A percentile compares a stretch with the other conserved stretches of the same genome.
Evolutionary conservation across 2,113 vertebrate species (phyloP).

Genomic region (Menura novaehollandiae): DNA sequence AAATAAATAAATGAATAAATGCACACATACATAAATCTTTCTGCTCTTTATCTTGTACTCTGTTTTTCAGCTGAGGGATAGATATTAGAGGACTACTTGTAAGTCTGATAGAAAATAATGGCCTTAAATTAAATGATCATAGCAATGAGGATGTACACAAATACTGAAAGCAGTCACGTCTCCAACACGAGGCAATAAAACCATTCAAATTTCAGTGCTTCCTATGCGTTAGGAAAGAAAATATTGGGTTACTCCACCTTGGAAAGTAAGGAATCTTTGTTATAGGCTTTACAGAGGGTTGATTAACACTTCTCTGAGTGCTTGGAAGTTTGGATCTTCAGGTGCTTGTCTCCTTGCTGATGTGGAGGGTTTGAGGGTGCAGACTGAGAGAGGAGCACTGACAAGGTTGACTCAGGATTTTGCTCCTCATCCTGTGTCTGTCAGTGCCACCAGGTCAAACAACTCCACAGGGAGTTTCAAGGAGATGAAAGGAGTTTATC

Average conservation of each 20-base stretch:
- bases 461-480: neutral
- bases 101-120: neutral
- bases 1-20: neutral
- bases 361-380: neutral
- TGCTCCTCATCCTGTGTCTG: neutral
- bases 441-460: neutral
- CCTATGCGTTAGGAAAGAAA: neutral
- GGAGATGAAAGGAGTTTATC: neutral
- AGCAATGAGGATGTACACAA: neutral
- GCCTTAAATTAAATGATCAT: neutral
- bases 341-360: neutral
- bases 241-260: neutral
- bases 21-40: neutral
- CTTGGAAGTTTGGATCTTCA: neutral
- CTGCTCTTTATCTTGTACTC: neutral
- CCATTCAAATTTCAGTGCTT: neutral
- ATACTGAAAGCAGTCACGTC: neutral
- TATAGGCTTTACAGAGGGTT: neutral
- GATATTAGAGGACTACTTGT: neutral
- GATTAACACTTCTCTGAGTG: neutral
- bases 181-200: neutral
- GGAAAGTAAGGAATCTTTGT: accelerated
- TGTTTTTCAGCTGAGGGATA: neutral
- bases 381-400: neutral
- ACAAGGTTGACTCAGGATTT: neutral